Evolutionary conservation across 2,113 vertebrate genomes (phyloP).

Genomic region (Nyctereutes procyonoides): DNA sequence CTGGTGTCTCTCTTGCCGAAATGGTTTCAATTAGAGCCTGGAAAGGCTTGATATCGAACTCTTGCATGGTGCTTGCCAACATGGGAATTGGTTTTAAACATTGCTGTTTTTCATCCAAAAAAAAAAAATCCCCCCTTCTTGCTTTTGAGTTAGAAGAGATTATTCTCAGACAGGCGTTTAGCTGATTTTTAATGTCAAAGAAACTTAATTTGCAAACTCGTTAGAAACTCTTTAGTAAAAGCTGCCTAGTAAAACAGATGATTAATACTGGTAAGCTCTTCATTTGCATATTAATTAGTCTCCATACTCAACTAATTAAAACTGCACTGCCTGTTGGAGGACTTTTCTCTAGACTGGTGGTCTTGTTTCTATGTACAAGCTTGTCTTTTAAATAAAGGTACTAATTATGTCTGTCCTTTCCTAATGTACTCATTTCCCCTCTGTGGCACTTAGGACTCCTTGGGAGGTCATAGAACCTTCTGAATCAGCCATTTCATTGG

Average conservation of each 20-base stretch:
- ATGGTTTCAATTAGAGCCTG: constrained; percentile 85
- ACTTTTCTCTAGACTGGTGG: constrained; percentile 83
- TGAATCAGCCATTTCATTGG: background rate
- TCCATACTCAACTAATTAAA: constrained; percentile 89
- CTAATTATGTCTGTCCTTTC: constrained; percentile 28
- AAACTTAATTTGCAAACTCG: constrained; percentile 87
- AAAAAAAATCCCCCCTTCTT: constrained; percentile 65
- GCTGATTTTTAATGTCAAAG: constrained; percentile 85
- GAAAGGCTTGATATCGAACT: constrained; percentile 80
- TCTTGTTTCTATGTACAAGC: constrained; percentile 51
- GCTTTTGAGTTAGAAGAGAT: constrained; percentile 65
- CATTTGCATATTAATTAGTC: constrained; percentile 91
- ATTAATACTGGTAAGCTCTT: constrained; percentile 89
- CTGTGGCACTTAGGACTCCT: background rate
- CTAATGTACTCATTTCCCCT: background rate
- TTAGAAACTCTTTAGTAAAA: constrained; percentile 87
- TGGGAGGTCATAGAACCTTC: background rate
- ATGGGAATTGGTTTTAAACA: constrained; percentile 84
- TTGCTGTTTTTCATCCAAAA: constrained; percentile 83
- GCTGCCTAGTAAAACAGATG: constrained; percentile 88
- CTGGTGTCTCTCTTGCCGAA: constrained; percentile 80
- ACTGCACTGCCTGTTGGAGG: constrained; percentile 80
- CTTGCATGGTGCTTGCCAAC: constrained; percentile 81
- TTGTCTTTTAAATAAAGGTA: constrained; percentile 35
- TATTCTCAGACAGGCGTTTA: constrained; percentile 82